Evolutionary conservation across 2,113 vertebrate species (phyloP).

Genomic region (Indicator maculatus): DNA sequence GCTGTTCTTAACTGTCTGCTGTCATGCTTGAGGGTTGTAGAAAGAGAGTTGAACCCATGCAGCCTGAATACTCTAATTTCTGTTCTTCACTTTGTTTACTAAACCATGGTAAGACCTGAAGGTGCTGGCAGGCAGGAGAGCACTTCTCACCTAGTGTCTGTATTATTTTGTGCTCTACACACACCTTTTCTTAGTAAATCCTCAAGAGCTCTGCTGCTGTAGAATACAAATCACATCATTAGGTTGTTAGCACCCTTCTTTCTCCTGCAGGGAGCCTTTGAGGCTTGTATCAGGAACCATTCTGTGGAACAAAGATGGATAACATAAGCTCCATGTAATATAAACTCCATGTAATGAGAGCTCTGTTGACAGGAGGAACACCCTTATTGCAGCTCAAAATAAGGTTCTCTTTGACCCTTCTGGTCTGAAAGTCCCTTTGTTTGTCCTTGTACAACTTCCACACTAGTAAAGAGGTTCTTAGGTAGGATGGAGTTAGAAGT

Average conservation of each 20-base stretch:
- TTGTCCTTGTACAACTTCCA: not conserved
- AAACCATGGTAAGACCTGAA: not conserved
- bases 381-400: not conserved
- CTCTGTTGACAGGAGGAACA: not conserved
- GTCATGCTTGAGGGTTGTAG: not conserved
- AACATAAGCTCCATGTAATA: not conserved
- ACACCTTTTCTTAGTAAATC: not conserved
- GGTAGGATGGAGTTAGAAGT: not conserved
- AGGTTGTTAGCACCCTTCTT: not conserved
- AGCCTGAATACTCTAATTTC: not conserved
- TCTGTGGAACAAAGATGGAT: not conserved
- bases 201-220: not conserved
- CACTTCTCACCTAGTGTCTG: not conserved
- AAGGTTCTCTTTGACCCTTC: not conserved
- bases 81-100: not conserved
- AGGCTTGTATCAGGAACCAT: not conserved
- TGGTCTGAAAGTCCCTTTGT: not conserved
- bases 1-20: not conserved
- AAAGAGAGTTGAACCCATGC: not conserved
- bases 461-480: not conserved
- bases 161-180: not conserved
- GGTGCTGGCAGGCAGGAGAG: not conserved
- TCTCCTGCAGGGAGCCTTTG: not conserved
- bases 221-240: conserved; percentile 14
- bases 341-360: not conserved